Evolutionary conservation across 2,113 vertebrate species (phyloP), one percentile per base, ranked within the genome.

Genomic region (Anas platyrhynchos): DNA sequence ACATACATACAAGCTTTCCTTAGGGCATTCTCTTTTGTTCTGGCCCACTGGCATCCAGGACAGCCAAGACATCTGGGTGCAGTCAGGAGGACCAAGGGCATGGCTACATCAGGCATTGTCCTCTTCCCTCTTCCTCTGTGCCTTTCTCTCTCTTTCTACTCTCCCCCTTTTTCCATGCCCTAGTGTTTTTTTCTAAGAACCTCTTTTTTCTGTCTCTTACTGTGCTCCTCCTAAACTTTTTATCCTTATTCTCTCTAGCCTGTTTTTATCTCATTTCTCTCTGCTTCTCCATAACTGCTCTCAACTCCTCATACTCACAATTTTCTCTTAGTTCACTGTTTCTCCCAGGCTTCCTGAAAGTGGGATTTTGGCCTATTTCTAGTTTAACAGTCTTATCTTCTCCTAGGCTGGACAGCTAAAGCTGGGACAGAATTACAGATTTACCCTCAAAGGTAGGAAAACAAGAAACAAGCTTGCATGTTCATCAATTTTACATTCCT

Each of bases 11-110:
- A 27, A 41, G 20, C 8, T 36, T 52, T 36, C 68, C 34, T 20
- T 31, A 38, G 18, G 26, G 21, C 36, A 72, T 29, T 29, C 17
- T 15, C 29, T 38, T 66, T 22, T 31, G 50, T 38, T 38, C 68
- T 52, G 48, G n/a, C 17, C 36, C 22, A 34, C 7, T 0, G 4
- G 23, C 23, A 43, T 10, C 11, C 1, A 2, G 36, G 54, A 26
- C 34, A 59, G 21, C 50, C 43, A 67, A 66, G 29, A 38, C 31
- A 7, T 23, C 61, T 62, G 61, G 66, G 77, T 43, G 27, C 31
- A 61, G 46, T 1, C 14, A 69, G 72, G 56, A 81, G 32, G 14
- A 27, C 44, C 58, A 65, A 73, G 63, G 63, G 20, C 13, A 82
- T 54, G 55, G 17, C 21, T 84, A n/a, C 66, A 25, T 13, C 10